A percentile compares a stretch with the other conserved stretches of the same genome.
phyloP scores from a whole-genome alignment of 92 coral and sea anemone species.

The Epizoanthus scotinus region DNA sequence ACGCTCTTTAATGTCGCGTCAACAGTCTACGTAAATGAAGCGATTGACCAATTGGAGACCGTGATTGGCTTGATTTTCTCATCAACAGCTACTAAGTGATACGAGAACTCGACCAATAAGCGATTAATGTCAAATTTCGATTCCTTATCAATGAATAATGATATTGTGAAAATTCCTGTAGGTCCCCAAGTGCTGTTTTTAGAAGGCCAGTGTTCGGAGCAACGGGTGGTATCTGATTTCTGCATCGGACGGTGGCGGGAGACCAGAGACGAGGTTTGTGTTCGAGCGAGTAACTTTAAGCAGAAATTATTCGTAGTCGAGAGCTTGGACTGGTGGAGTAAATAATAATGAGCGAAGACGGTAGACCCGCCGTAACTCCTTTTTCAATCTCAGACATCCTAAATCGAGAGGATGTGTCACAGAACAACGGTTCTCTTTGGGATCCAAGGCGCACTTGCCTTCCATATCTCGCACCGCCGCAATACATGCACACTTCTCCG shows the following conservation, averaged over 20 bases:
- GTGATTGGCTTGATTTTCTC: conserved; percentile 93
- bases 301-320: conserved; percentile 14
- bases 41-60: conserved; percentile 75
- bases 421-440: conserved; percentile 25
- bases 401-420: conserved; percentile 76
- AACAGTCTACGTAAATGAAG: conserved; percentile 95
- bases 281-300: conserved; percentile 38
- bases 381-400: conserved; percentile 90
- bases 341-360: conserved; percentile 71
- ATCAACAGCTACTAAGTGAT: conserved; percentile 95
- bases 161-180: conserved; percentile 96
- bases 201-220: conserved; percentile 74
- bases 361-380: conserved; percentile 75
- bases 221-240: conserved; percentile 86
- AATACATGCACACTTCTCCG: conserved; percentile 33
- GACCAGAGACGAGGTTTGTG: conserved; percentile 39
- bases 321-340: conserved; percentile 7
- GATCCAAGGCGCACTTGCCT: conserved; percentile 15
- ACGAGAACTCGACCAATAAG: conserved; percentile 95
- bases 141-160: conserved; percentile 94
- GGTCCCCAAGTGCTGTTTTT: conserved; percentile 95
- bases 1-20: conserved; percentile 93
- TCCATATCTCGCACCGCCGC: conserved; percentile 36
- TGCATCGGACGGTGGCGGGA: conserved; percentile 67
- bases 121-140: conserved; percentile 96